Conservation (phyloP, 1,140 invertebrate species). For the Frieseomelitta varia region DNA sequence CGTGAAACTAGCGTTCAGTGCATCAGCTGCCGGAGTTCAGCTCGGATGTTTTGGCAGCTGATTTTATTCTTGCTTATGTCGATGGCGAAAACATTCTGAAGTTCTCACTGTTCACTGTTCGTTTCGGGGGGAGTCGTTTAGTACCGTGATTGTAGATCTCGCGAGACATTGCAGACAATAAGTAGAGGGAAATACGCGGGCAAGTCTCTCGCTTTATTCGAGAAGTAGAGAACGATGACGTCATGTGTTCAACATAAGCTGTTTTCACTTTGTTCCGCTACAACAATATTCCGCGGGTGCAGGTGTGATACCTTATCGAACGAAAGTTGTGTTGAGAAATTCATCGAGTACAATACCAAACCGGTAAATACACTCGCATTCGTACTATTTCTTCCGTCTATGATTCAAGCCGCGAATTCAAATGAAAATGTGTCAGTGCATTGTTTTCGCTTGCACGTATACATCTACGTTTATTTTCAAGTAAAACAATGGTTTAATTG, state of each 20-base stretch:
- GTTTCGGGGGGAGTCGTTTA: not conserved
- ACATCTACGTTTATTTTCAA: no score
- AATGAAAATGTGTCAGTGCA: slow-evolving; percentile 1
- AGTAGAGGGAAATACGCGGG: not conserved
- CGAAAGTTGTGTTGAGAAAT: not conserved
- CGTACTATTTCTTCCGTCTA: no score
- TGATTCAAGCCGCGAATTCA: not conserved
- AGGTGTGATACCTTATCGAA: slow-evolving; percentile 44
- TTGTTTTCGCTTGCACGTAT: slow-evolving; percentile 12
- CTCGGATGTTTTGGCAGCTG: slow-evolving; percentile 71
- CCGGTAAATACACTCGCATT: not conserved
- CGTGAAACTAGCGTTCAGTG: slow-evolving; percentile 57
- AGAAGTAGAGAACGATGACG: slow-evolving; percentile 65
- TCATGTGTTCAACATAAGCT: slow-evolving; percentile 71
- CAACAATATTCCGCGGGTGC: slow-evolving; percentile 47
- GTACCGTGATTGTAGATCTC: not conserved
- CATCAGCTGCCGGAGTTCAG: slow-evolving; percentile 64
- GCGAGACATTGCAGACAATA: not conserved
- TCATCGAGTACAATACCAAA: not conserved
- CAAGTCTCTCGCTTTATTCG: slow-evolving; percentile 59
- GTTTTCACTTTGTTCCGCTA: slow-evolving; percentile 58
- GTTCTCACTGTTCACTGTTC: not conserved
- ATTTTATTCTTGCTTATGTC: slow-evolving; percentile 50
- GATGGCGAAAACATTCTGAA: slow-evolving; percentile 42
- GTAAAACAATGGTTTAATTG: not conserved